Evolutionary conservation across 2,888 invertebrate genomes (phyloP).

Genomic region (Fragum whitleyi): DNA sequence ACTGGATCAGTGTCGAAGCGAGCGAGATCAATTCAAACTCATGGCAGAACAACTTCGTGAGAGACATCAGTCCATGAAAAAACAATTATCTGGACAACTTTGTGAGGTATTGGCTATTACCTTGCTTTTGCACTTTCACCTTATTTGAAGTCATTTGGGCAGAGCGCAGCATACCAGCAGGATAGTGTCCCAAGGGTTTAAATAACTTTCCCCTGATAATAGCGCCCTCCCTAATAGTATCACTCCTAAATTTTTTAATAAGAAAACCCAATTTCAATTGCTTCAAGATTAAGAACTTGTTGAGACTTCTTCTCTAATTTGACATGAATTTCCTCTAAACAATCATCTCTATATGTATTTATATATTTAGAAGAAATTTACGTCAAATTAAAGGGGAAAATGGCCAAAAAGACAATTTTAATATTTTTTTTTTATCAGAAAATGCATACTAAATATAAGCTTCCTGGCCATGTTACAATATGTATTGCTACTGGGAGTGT

Average conservation of each 20-base stretch:
- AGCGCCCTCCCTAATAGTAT: neutral
- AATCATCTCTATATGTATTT: no score
- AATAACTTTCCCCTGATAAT: neutral
- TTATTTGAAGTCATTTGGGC: neutral
- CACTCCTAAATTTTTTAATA: no score
- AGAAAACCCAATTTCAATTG: neutral
- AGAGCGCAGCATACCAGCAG: neutral
- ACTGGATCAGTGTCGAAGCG: constrained; percentile 91
- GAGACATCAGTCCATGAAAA: constrained; percentile 84
- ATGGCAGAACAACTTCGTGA: constrained; percentile 92
- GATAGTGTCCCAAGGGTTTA: neutral
- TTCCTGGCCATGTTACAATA: no score
- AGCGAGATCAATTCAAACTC: constrained; percentile 92
- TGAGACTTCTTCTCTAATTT: no score
- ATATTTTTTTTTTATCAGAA: no score
- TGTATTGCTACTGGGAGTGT: no score
- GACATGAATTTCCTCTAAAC: no score
- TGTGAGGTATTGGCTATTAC: neutral
- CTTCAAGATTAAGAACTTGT: no score
- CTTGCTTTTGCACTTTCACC: neutral
- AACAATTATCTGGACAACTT: constrained; percentile 81
- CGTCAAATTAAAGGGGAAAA: no score
- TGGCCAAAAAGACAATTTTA: no score
- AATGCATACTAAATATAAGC: no score
- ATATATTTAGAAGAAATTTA: no score